Conservation (phyloP, 1,140 invertebrate genomes). For the Hycleus phaleratus region DNA sequence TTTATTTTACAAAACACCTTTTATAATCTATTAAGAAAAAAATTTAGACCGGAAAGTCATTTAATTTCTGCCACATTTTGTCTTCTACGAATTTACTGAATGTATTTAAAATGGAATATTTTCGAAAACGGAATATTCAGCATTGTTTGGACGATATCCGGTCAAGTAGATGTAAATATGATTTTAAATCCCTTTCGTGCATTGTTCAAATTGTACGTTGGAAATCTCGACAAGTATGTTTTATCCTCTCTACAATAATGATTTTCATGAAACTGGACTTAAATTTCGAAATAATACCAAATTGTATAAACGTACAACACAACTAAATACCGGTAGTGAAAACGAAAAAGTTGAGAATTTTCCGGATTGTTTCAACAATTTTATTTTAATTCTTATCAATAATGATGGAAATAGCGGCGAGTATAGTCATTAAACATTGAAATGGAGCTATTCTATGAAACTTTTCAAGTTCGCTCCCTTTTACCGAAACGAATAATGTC, state of each 20-base stretch:
- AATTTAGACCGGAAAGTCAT: no score
- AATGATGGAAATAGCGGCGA: no score
- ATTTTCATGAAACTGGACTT: neutral
- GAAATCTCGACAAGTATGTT: neutral
- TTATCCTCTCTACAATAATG: neutral
- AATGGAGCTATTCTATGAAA: constrained; percentile 3
- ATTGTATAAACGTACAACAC: neutral
- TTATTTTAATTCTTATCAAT: no score
- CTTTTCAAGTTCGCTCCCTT: constrained; percentile 9
- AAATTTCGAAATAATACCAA: no score
- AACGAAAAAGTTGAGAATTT: no score
- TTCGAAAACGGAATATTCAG: no score
- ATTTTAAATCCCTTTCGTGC: constrained; percentile 11
- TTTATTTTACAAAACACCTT: neutral
- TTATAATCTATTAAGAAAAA: no score
- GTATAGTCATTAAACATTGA: constrained; percentile 7
- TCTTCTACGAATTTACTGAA: no score
- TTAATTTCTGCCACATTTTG: no score
- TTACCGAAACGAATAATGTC: constrained; percentile 12
- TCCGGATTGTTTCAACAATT: no score
- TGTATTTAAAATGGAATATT: no score
- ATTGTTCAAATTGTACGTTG: constrained; percentile 10
- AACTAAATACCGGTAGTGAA: neutral
- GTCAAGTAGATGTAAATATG: constrained; percentile 15
- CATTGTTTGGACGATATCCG: constrained; percentile 12